Conservation (phyloP, 2,113 vertebrate species). For the pig (Sus scrofa) region DNA sequence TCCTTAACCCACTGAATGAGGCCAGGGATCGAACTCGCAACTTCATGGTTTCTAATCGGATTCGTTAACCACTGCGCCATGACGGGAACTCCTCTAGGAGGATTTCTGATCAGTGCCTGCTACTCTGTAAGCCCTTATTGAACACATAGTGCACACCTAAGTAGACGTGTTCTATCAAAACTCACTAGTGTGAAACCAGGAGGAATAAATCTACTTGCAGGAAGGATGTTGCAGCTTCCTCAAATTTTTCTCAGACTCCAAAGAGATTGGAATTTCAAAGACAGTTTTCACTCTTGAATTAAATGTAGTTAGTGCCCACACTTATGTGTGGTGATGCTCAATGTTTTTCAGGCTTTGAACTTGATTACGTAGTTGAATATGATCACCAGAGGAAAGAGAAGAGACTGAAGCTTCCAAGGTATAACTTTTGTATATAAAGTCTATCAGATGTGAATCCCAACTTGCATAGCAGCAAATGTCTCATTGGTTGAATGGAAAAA, state of each 20-base stretch:
- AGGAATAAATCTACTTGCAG: not conserved
- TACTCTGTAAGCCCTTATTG: not conserved
- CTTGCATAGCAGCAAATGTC: not conserved
- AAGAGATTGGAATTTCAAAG: not conserved
- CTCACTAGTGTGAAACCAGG: not conserved
- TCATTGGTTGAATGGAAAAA: not conserved
- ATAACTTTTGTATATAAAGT: not conserved
- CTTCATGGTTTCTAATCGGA: too few relatives aligned
- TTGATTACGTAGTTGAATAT: not conserved
- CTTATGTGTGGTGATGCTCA: not conserved
- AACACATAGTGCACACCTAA: not conserved
- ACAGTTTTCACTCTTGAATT: not conserved
- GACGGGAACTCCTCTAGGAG: too few relatives aligned
- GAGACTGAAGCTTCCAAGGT: not conserved
- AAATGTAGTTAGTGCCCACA: not conserved
- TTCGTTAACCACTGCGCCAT: too few relatives aligned
- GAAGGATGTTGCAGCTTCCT: not conserved
- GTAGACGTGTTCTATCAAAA: not conserved
- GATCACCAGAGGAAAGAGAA: not conserved
- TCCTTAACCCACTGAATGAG: too few relatives aligned
- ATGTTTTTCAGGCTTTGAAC: not conserved
- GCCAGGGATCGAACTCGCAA: too few relatives aligned
- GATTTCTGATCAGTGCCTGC: slow-evolving; percentile 13
- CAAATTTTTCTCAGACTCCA: not conserved
- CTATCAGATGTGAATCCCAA: not conserved